A percentile compares a stretch with the other conserved stretches of the same genome.
phyloP scores from a whole-genome alignment of 1,140 invertebrate genomes.

The Hycleus phaleratus region DNA sequence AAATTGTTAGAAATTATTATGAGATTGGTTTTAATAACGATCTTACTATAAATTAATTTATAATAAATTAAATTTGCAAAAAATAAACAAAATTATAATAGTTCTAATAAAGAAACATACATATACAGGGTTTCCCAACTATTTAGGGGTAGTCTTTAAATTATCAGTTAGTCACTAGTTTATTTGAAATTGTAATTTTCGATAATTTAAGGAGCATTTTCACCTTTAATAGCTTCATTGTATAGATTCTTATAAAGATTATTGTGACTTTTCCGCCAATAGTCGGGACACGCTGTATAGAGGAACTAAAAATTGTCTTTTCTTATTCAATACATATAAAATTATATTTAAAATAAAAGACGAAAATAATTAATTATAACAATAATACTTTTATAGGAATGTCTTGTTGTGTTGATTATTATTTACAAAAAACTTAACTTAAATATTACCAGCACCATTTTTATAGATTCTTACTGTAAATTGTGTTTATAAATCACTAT shows the following conservation, averaged over 20 bases:
- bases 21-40: neutral
- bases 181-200: no score
- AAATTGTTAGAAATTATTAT: constrained; percentile 10
- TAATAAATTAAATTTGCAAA: neutral
- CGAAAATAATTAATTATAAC: constrained; percentile 10
- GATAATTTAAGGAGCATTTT: no score
- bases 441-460: constrained; percentile 38
- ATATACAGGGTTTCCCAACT: no score
- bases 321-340: neutral
- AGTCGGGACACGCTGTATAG: no score
- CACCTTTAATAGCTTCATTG: no score
- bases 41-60: neutral
- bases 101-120: no score
- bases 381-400: constrained; percentile 40
- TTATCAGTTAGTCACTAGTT: no score
- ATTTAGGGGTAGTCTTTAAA: no score
- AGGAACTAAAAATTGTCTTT: constrained; percentile 3
- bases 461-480: constrained; percentile 5
- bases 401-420: constrained; percentile 27
- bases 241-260: no score
- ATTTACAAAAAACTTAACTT: constrained; percentile 32
- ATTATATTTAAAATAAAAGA: neutral
- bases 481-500: neutral
- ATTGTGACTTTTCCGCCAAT: no score
- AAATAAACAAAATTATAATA: neutral